phyloP scores from a whole-genome alignment of 2,888 invertebrate species.

The Caradrina kadenii region DNA sequence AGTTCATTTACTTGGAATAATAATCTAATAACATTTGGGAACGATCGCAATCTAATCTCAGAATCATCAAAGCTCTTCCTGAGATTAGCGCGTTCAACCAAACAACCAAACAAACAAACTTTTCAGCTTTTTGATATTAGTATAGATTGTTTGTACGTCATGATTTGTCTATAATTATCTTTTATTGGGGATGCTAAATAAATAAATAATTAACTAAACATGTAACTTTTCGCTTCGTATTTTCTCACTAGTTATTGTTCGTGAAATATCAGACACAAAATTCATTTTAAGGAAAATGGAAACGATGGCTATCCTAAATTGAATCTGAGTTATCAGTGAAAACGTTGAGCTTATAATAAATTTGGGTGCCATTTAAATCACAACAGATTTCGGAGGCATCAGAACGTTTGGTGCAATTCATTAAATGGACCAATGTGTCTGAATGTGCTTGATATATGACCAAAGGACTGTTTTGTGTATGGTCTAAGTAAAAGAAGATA shows the following conservation, averaged over 20 bases:
- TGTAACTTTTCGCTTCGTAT: no score
- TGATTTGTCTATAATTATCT: no score
- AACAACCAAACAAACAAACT: no score
- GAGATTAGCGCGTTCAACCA: no score
- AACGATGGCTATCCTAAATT: constrained; percentile 35
- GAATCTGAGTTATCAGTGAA: constrained; percentile 49
- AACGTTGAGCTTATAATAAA: constrained; percentile 64
- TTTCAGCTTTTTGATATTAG: no score
- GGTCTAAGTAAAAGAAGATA: constrained; percentile 51
- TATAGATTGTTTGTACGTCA: no score
- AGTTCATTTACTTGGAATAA: neutral
- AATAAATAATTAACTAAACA: no score
- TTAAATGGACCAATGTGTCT: constrained; percentile 83
- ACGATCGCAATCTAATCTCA: no score
- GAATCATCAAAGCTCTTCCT: no score
- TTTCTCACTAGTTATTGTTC: no score
- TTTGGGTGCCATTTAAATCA: constrained; percentile 76
- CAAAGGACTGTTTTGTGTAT: constrained; percentile 66
- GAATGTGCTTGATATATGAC: constrained; percentile 83
- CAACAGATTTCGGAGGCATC: constrained; percentile 76
- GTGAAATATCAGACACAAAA: neutral
- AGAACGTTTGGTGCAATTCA: constrained; percentile 82
- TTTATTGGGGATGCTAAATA: no score
- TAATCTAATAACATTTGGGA: no score
- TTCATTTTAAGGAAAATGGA: constrained; percentile 9